These are phyloP conservation scores for Rafetus swinhoei DNA, from an alignment of 2,113 vertebrate genomes.

Conservation along the genomic window DNA sequence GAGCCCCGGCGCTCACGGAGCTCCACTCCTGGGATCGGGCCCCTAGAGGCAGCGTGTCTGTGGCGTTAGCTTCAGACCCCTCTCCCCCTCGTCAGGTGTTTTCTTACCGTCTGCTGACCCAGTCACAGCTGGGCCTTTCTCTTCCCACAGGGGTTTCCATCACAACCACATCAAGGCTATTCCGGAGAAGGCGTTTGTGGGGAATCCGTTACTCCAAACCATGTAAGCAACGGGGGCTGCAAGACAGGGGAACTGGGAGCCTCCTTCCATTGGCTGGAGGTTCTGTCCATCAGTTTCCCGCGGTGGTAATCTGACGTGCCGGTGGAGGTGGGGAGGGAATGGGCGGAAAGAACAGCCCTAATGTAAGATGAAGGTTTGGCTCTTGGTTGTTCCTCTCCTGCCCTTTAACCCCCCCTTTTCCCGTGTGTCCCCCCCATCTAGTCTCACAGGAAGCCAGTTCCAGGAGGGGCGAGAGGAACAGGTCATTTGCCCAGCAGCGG, in stretches of 20 bases:
- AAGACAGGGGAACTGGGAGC: background rate
- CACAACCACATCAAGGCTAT: constrained; percentile 97
- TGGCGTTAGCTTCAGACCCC: background rate
- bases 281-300: background rate
- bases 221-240: constrained; percentile 83
- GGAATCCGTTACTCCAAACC: constrained; percentile 94
- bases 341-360: background rate
- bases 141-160: constrained; percentile 90
- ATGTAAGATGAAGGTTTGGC: background rate
- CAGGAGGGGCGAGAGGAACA: background rate
- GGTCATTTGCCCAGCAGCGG: background rate
- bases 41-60: background rate
- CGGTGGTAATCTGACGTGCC: background rate
- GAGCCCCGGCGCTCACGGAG: background rate
- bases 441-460: background rate
- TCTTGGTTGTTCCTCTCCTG: background rate
- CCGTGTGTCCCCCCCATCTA: background rate
- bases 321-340: background rate
- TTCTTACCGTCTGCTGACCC: background rate
- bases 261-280: background rate
- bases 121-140: background rate
- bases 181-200: constrained; percentile 93
- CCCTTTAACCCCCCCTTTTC: background rate
- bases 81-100: background rate
- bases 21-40: background rate